Evolutionary conservation across 2,888 invertebrate genomes (phyloP).

Genomic region (Cynaeus angustus): DNA sequence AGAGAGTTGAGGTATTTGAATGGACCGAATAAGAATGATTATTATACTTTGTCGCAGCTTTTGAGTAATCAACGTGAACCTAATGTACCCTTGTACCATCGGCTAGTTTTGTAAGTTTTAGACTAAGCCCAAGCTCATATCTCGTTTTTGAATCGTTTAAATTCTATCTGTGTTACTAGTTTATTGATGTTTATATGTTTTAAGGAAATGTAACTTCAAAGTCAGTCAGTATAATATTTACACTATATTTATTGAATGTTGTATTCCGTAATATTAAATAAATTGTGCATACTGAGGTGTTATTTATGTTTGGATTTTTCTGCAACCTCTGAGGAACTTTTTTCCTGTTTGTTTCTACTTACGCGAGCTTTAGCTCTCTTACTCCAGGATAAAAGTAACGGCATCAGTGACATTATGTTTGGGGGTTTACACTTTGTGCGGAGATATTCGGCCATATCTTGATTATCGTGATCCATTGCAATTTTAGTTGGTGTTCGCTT

Average conservation of each 20-base stretch:
- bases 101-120: slow-evolving; percentile 75
- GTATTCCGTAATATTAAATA: slow-evolving; percentile 46
- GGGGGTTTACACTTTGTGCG: slow-evolving; percentile 23
- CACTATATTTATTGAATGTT: slow-evolving; percentile 52
- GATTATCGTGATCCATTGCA: slow-evolving; percentile 30
- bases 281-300: slow-evolving; percentile 46
- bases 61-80: slow-evolving; percentile 73
- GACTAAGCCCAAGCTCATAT: slow-evolving; percentile 47
- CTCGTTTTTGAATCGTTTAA: slow-evolving; percentile 49
- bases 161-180: slow-evolving; percentile 55
- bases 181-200: slow-evolving; percentile 59
- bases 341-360: background rate
- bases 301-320: slow-evolving; percentile 1
- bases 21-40: slow-evolving; percentile 73
- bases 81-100: slow-evolving; percentile 76
- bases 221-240: slow-evolving; percentile 69
- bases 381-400: background rate
- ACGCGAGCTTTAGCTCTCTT: background rate
- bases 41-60: slow-evolving; percentile 77
- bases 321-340: background rate
- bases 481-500: slow-evolving; percentile 14
- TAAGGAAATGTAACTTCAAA: slow-evolving; percentile 55
- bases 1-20: slow-evolving; percentile 68
- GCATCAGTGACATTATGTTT: background rate
- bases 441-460: slow-evolving; percentile 10